A percentile compares a stretch with the other conserved stretches of the same genome.
Evolutionary conservation across 2,113 vertebrate species (phyloP).

Genomic region (Cairina moschata): DNA sequence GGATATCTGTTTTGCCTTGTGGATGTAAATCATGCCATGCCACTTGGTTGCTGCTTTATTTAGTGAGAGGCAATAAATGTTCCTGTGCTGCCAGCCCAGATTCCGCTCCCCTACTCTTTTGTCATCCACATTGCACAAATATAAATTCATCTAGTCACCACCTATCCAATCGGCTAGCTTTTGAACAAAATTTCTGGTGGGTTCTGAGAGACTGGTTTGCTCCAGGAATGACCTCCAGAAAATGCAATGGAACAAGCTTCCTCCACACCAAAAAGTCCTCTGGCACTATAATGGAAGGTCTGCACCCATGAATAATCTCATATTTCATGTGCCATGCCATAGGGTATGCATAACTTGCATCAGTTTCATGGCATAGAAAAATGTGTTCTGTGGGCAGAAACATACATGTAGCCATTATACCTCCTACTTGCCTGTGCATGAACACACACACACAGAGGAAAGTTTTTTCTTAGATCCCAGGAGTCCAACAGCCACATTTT

Average conservation of each 20-base stretch:
- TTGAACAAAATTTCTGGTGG: neutral
- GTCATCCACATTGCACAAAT: neutral
- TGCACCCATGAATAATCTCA: neutral
- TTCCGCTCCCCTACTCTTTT: neutral
- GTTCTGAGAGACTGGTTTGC: neutral
- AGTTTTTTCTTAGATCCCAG: neutral
- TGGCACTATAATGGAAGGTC: neutral
- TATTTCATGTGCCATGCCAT: neutral
- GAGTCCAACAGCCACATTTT: neutral
- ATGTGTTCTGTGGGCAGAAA: neutral
- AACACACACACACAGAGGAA: accelerated
- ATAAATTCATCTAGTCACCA: neutral
- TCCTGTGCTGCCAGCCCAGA: neutral
- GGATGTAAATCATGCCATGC: neutral
- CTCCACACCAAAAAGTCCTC: neutral
- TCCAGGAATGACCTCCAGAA: neutral
- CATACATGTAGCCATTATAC: neutral
- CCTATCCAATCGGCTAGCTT: neutral
- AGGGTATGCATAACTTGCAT: neutral
- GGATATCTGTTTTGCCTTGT: neutral
- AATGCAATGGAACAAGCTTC: neutral
- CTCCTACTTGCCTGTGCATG: neutral
- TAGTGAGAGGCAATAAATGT: neutral
- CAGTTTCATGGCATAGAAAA: neutral
- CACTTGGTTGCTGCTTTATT: neutral